Conservation (phyloP, 2,888 invertebrate species). For the Scaptomyza tumidula region DNA sequence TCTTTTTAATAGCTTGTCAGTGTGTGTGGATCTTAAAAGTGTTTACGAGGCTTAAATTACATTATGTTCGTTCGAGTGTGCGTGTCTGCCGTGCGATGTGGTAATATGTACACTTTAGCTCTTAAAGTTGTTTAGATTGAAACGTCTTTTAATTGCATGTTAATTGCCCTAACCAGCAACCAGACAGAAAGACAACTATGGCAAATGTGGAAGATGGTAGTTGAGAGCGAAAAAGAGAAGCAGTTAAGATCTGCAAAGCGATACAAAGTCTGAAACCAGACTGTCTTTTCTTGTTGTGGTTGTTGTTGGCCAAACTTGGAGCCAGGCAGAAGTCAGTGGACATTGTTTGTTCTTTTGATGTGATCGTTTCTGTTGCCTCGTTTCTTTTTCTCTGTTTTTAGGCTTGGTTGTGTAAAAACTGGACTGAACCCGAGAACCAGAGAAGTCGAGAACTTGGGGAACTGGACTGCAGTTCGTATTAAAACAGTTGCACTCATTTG, state of each 20-base stretch:
- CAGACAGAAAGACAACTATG: constrained; percentile 28
- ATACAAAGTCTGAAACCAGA: constrained; percentile 35
- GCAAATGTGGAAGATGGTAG: constrained; percentile 32
- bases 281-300: not conserved
- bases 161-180: constrained; percentile 70
- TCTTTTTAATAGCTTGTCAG: constrained; percentile 31
- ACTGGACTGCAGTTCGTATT: constrained; percentile 56
- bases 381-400: constrained; percentile 15
- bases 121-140: constrained; percentile 67
- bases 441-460: not conserved
- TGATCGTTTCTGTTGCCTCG: constrained; percentile 16
- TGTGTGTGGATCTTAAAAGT: constrained; percentile 45
- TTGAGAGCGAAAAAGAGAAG: constrained; percentile 15
- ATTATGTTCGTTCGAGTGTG: not conserved
- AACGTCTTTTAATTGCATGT: constrained; percentile 81
- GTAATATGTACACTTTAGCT: constrained; percentile 57
- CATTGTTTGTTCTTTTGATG: constrained; percentile 55
- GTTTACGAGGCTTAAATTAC: constrained; percentile 55
- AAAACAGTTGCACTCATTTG: constrained; percentile 78
- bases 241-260: constrained; percentile 60
- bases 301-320: constrained; percentile 47
- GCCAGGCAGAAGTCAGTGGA: constrained; percentile 43
- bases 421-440: constrained; percentile 36
- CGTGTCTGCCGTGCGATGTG: constrained; percentile 48
- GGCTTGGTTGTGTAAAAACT: constrained; percentile 25